A percentile compares a stretch with the other conserved stretches of the same genome.
Conservation (phyloP, 2,888 invertebrate genomes). For the Dicranocentrus wangi region DNA sequence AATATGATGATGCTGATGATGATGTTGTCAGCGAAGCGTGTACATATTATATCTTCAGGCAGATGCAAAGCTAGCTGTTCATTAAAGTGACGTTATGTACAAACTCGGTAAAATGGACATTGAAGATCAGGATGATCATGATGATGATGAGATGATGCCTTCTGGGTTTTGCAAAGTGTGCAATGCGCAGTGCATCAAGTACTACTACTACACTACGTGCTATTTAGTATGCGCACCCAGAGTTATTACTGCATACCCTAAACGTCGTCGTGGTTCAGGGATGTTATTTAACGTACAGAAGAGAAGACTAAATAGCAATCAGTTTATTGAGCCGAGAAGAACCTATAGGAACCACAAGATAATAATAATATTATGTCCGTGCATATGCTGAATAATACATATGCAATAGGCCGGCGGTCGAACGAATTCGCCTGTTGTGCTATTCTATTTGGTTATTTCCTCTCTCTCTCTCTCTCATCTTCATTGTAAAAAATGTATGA, state of each 20-base stretch:
- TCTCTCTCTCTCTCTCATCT: constrained; percentile 1
- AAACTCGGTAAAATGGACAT: background rate
- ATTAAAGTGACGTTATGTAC: constrained; percentile 9
- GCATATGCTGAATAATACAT: background rate
- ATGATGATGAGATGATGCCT: background rate
- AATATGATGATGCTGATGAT: too few species aligned
- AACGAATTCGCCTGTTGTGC: background rate
- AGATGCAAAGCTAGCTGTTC: too few species aligned
- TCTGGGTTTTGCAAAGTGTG: too few species aligned
- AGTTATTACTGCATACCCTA: too few species aligned
- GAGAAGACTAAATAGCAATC: too few species aligned
- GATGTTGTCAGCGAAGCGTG: too few species aligned
- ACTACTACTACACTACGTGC: too few species aligned
- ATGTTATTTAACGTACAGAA: background rate
- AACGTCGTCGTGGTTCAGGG: too few species aligned
- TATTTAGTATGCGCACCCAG: too few species aligned
- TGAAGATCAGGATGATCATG: background rate
- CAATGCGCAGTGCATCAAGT: background rate
- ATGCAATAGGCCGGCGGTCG: background rate
- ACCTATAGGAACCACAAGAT: constrained; percentile 4
- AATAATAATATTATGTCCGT: background rate
- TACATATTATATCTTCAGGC: too few species aligned
- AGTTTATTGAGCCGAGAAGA: constrained; percentile 5
- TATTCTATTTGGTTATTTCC: constrained; percentile 31
- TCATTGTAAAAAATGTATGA: background rate